Conservation (phyloP, 53 echinoderm and acorn worm species). For the Henricia sp. region DNA sequence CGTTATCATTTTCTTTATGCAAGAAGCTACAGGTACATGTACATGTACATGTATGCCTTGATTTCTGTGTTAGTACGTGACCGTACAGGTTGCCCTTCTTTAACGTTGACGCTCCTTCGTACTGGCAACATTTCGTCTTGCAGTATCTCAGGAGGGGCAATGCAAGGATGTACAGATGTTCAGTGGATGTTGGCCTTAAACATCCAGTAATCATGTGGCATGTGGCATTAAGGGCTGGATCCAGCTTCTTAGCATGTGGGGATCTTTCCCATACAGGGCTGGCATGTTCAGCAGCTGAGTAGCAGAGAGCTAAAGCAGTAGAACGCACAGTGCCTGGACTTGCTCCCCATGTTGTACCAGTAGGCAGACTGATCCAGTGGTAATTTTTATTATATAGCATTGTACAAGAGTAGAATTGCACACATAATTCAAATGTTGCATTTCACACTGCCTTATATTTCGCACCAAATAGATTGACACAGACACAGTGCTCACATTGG, state of each 20-base stretch:
- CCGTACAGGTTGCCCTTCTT: too few species aligned
- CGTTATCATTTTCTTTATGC: too few species aligned
- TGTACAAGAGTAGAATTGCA: too few species aligned
- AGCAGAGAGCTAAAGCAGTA: conserved; percentile 6
- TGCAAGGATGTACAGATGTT: conserved; percentile 17
- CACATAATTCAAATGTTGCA: background rate
- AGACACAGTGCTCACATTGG: too few species aligned
- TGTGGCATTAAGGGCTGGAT: conserved; percentile 41
- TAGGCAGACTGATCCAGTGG: too few species aligned
- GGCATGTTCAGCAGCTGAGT: conserved; percentile 54
- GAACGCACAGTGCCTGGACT: background rate
- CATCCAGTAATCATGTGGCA: conserved; percentile 36
- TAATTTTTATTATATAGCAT: too few species aligned
- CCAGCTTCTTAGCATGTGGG: conserved; percentile 16
- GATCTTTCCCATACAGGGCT: conserved; percentile 60
- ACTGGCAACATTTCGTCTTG: too few species aligned
- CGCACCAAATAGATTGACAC: background rate
- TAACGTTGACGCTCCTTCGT: too few species aligned
- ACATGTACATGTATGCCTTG: too few species aligned
- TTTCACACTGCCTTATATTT: background rate
- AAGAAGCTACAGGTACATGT: too few species aligned
- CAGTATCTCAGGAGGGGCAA: conserved; percentile 33
- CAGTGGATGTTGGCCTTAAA: conserved; percentile 16
- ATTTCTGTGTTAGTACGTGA: too few species aligned
- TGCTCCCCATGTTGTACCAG: conserved; percentile 12